Conservation (phyloP, 2,888 invertebrate genomes). For the Sericinus montela region DNA sequence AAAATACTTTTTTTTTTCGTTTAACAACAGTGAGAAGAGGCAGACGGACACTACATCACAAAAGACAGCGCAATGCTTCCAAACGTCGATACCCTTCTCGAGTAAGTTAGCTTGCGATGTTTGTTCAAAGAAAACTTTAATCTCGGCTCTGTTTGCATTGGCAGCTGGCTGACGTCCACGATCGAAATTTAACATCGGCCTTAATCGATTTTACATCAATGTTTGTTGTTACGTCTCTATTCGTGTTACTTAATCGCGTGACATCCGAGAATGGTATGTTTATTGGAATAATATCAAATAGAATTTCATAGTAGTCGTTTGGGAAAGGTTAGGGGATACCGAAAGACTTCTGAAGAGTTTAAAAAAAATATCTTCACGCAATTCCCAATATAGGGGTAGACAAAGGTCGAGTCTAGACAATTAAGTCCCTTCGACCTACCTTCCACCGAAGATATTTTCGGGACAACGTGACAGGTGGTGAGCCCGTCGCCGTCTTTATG, state of each 20-base stretch:
- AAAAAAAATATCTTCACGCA: too few relatives aligned
- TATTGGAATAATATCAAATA: constrained; percentile 4
- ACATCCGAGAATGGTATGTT: constrained; percentile 10
- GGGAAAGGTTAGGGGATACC: too few relatives aligned
- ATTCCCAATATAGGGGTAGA: too few relatives aligned
- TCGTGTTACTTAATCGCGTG: constrained; percentile 31
- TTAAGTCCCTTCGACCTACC: too few relatives aligned
- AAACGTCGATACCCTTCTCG: neutral
- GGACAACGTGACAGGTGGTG: too few relatives aligned
- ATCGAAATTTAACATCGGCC: constrained; percentile 36
- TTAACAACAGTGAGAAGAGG: constrained; percentile 1
- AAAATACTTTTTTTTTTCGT: constrained; percentile 20
- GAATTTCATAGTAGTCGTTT: neutral
- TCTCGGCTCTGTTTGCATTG: constrained; percentile 40
- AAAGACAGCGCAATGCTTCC: constrained; percentile 1
- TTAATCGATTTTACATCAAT: constrained; percentile 18
- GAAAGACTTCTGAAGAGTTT: too few relatives aligned
- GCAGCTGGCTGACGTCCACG: constrained; percentile 28
- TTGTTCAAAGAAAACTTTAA: constrained; percentile 37
- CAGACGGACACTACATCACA: constrained; percentile 3
- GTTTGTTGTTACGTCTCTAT: constrained; percentile 38
- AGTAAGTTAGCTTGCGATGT: neutral
- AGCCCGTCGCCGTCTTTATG: too few relatives aligned
- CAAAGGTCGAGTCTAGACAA: too few relatives aligned
- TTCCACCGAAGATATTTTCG: too few relatives aligned